These are phyloP conservation scores for Oncopodura yosiiana DNA, from an alignment of 1,140 invertebrate genomes.

Conservation along the genomic window DNA sequence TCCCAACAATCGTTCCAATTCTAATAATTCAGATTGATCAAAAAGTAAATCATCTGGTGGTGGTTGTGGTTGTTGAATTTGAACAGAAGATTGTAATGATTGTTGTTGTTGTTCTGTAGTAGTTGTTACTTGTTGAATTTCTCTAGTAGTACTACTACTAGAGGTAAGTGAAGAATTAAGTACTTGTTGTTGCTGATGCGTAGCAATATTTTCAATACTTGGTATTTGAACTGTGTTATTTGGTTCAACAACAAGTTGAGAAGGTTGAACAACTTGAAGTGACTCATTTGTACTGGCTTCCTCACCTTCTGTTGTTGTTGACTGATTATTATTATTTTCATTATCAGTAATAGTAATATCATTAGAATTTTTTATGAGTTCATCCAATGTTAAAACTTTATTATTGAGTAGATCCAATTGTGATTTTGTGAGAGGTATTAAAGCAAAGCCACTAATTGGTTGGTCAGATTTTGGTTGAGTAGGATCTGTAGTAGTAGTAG, in stretches of 20 bases:
- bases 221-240: no score
- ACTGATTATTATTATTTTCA: no score
- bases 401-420: slow-evolving; percentile 25
- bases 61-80: background rate
- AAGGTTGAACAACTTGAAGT: no score
- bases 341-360: no score
- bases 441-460: slow-evolving; percentile 10
- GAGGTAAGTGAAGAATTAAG: background rate
- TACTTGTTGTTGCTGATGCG: no score
- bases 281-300: no score
- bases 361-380: slow-evolving; percentile 14
- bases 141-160: background rate
- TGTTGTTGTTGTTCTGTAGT: background rate
- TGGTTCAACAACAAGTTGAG: no score
- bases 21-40: slow-evolving; percentile 25
- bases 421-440: slow-evolving; percentile 22
- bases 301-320: no score
- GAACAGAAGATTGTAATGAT: background rate
- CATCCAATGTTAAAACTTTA: slow-evolving; percentile 26
- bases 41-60: background rate
- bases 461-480: background rate
- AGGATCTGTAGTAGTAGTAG: no score
- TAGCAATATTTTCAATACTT: no score
- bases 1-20: slow-evolving; percentile 27
- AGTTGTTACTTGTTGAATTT: background rate